These are phyloP conservation scores for Lamellibrachia luymesi DNA, from an alignment of 1,140 invertebrate species.

Conservation along the genomic window DNA sequence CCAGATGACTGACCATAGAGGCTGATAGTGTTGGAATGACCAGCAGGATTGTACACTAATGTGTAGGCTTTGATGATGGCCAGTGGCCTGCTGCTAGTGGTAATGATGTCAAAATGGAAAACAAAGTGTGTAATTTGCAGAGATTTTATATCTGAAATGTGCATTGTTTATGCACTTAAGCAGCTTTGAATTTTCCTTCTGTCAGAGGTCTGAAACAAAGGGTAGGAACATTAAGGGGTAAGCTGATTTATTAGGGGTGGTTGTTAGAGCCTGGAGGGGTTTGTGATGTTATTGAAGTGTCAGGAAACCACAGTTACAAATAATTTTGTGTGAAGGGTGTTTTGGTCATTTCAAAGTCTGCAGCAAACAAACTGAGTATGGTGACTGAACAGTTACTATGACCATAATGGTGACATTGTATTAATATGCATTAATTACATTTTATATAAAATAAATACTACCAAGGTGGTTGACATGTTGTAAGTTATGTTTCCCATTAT, in stretches of 20 bases:
- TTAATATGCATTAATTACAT: background rate
- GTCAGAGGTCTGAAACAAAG: background rate
- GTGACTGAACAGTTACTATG: background rate
- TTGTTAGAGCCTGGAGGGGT: background rate
- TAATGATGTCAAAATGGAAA: background rate
- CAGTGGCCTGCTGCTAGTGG: background rate
- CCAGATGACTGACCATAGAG: background rate
- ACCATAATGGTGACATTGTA: background rate
- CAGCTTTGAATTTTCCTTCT: background rate
- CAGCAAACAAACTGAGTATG: background rate
- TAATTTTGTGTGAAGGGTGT: background rate
- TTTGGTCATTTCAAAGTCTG: background rate
- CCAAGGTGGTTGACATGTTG: background rate
- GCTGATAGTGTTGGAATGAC: background rate
- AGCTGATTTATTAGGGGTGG: background rate
- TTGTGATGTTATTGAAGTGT: background rate
- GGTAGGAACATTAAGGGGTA: background rate
- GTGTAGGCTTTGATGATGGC: background rate
- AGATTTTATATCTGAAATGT: background rate
- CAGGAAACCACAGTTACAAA: background rate
- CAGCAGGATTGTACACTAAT: background rate
- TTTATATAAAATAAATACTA: background rate
- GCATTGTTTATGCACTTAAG: background rate
- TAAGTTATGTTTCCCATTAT: background rate
- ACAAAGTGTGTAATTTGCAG: background rate